Evolutionary conservation across 2,888 invertebrate species (phyloP).

Genomic region (Megalurothrips usitatus): DNA sequence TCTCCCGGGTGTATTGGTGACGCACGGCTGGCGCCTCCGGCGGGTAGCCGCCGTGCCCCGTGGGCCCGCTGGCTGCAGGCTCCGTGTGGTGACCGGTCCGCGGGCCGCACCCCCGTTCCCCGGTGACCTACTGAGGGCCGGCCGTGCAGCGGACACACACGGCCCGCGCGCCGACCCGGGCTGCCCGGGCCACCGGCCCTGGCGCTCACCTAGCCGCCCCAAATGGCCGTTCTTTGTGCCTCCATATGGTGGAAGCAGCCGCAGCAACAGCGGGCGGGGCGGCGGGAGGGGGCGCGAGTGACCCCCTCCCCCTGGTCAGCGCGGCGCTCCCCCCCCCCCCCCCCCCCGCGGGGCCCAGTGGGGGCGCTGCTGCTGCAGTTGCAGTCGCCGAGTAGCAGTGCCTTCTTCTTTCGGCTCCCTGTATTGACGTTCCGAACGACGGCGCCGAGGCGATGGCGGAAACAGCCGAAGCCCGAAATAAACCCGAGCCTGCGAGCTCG

Average conservation of each 20-base stretch:
- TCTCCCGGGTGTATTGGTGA: too few relatives aligned
- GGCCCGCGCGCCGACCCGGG: too few relatives aligned
- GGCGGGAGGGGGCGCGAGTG: too few relatives aligned
- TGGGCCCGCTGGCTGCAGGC: too few relatives aligned
- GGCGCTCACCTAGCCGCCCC: neutral
- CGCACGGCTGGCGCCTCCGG: too few relatives aligned
- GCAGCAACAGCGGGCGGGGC: neutral
- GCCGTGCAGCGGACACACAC: too few relatives aligned
- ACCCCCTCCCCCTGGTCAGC: neutral
- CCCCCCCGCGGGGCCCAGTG: neutral
- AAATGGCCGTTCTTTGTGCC: neutral
- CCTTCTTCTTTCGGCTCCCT: constrained; percentile 21
- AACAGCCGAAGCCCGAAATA: constrained; percentile 26
- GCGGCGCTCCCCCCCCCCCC: neutral
- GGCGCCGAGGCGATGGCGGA: constrained; percentile 23
- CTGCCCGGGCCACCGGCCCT: neutral
- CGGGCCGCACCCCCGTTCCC: too few relatives aligned
- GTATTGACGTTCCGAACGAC: constrained; percentile 22
- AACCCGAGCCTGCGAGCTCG: constrained; percentile 13
- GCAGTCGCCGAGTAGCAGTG: constrained; percentile 21
- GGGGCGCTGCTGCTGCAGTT: constrained; percentile 2
- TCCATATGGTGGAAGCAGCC: constrained; percentile 11
- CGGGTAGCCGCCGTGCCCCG: too few relatives aligned
- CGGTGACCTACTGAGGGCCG: too few relatives aligned
- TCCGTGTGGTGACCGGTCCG: too few relatives aligned